phyloP scores from a whole-genome alignment of 2,797 vertebrate genomes.

The Potorous gilbertii region DNA sequence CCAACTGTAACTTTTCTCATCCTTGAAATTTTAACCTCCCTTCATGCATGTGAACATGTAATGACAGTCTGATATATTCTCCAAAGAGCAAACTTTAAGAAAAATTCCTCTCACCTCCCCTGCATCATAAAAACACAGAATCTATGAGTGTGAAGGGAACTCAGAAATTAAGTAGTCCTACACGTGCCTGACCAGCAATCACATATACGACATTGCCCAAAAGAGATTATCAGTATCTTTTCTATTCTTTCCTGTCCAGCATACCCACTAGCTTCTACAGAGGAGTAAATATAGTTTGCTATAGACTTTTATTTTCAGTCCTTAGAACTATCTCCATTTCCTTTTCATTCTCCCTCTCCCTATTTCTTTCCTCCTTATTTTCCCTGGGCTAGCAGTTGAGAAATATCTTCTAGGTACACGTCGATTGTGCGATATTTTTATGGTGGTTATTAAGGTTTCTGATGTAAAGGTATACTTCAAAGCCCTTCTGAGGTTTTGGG shows the following conservation, averaged over 20 bases:
- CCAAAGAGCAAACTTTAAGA: not conserved
- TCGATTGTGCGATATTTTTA: not conserved
- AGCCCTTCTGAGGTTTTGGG: not conserved
- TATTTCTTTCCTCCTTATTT: not conserved
- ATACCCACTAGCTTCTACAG: not conserved
- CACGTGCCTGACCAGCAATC: not conserved
- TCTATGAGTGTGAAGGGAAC: not conserved
- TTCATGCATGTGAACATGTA: constrained; percentile 44
- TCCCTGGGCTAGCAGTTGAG: not conserved
- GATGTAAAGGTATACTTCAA: not conserved
- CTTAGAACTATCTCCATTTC: not conserved
- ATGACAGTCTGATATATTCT: constrained; percentile 27
- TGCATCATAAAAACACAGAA: not conserved
- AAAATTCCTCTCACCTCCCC: not conserved
- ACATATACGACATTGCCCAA: not conserved
- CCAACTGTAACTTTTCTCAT: constrained; percentile 18
- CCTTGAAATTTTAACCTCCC: constrained; percentile 31
- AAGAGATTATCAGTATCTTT: not conserved
- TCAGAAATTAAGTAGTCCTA: not conserved
- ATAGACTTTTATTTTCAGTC: not conserved
- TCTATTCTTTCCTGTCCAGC: not conserved
- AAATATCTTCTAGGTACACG: not conserved
- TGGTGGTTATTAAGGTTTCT: not conserved
- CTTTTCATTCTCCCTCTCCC: not conserved
- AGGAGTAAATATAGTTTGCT: not conserved